A percentile compares a stretch with the other conserved stretches of the same genome.
phyloP scores from a whole-genome alignment of 2,888 invertebrate genomes.

The Hyppa rectilinea region DNA sequence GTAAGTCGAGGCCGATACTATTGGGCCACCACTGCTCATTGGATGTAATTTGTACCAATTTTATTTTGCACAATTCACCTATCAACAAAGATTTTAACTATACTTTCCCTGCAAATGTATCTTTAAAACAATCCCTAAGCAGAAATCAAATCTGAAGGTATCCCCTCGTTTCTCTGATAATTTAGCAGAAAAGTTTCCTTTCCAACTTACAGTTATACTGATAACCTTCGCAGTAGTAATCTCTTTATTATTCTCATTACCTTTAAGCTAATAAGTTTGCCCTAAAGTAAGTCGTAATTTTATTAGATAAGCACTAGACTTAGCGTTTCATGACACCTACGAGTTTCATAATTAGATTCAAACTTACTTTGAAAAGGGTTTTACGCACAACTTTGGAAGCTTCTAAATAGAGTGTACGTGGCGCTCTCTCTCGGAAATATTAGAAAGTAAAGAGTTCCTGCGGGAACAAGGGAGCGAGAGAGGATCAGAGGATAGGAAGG shows the following conservation, averaged over 20 bases:
- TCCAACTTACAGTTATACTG: background rate
- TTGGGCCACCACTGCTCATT: too few relatives aligned
- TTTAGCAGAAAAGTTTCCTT: background rate
- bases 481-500: constrained; percentile 42
- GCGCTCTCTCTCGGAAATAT: constrained; percentile 68
- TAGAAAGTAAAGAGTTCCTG: constrained; percentile 68
- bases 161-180: background rate
- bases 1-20: too few relatives aligned
- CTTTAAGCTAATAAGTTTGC: constrained; percentile 16
- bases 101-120: background rate
- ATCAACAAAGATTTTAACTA: background rate
- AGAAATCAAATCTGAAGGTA: background rate
- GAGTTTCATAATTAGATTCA: constrained; percentile 34
- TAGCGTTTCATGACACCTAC: constrained; percentile 14
- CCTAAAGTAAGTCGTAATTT: constrained; percentile 12
- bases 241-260: constrained; percentile 33
- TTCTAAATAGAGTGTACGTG: constrained; percentile 25
- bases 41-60: background rate
- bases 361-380: constrained; percentile 31
- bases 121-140: background rate
- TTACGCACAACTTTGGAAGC: background rate
- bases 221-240: constrained; percentile 15
- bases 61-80: background rate
- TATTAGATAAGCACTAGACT: constrained; percentile 29
- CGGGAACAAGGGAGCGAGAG: constrained; percentile 55